phyloP scores from a whole-genome alignment of 2,797 vertebrate species.

The Sebastes melanostomus region DNA sequence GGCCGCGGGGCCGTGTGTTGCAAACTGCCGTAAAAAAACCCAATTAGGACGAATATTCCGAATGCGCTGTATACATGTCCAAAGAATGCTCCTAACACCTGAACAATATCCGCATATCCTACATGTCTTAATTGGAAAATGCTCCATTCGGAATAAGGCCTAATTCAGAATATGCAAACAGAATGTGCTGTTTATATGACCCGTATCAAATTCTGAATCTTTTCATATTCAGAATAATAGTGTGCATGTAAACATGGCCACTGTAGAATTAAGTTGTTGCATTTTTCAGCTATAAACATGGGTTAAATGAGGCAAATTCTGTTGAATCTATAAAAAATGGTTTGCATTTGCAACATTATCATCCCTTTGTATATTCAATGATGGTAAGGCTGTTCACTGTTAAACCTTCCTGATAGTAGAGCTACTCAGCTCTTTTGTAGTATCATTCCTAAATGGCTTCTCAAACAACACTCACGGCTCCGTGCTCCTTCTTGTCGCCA shows the following conservation, averaged over 20 bases:
- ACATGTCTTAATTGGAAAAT: too few relatives aligned
- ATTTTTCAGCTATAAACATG: neutral
- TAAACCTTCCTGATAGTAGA: neutral
- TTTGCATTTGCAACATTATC: neutral
- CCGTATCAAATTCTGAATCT: too few relatives aligned
- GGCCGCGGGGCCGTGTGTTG: too few relatives aligned
- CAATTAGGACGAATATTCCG: too few relatives aligned
- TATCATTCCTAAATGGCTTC: constrained; percentile 19
- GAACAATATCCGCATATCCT: too few relatives aligned
- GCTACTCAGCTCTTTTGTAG: constrained; percentile 8
- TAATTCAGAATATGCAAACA: too few relatives aligned
- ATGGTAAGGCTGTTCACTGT: neutral
- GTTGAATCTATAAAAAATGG: neutral
- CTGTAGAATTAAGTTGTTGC: neutral
- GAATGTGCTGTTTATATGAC: too few relatives aligned
- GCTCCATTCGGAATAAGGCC: too few relatives aligned
- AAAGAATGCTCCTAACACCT: too few relatives aligned
- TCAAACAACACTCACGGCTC: constrained; percentile 22
- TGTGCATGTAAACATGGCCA: too few relatives aligned
- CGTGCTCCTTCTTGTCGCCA: constrained; percentile 48
- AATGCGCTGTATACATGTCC: too few relatives aligned
- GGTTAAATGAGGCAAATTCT: neutral
- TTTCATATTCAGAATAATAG: too few relatives aligned
- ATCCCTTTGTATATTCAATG: neutral
- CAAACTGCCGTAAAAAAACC: fast-evolving